Evolutionary conservation across 2,113 vertebrate species (phyloP).

Genomic region (Chamaetylas fuelleborni): DNA sequence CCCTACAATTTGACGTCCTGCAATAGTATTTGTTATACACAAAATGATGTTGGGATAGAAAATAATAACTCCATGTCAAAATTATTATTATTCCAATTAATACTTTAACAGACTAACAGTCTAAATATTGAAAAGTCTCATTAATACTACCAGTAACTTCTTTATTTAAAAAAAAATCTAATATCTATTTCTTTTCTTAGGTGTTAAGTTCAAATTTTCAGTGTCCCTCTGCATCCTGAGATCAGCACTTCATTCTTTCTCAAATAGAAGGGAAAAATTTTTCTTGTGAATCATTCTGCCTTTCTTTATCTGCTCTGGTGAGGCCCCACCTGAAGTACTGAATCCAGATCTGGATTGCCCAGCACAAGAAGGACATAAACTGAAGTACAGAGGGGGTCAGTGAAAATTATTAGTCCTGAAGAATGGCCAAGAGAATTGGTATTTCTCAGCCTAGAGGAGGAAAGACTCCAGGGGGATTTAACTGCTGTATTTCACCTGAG

Average conservation of each 20-base stretch:
- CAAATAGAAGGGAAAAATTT: neutral
- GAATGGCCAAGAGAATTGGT: neutral
- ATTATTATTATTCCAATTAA: neutral
- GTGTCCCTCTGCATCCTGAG: neutral
- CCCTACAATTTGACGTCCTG: neutral
- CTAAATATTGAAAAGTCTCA: neutral
- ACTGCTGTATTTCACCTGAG: neutral
- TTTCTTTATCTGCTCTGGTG: neutral
- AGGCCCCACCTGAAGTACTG: neutral
- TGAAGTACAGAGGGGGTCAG: neutral
- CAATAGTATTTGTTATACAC: neutral
- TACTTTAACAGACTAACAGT: neutral
- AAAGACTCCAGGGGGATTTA: fast-evolving
- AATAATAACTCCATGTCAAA: neutral
- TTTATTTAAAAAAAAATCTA: neutral
- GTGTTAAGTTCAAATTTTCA: neutral
- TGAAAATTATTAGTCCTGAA: neutral
- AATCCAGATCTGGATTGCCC: neutral
- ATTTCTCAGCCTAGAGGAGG: neutral
- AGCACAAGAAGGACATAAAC: neutral
- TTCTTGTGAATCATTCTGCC: neutral
- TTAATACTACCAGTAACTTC: neutral
- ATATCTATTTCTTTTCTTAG: neutral
- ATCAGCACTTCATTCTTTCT: neutral
- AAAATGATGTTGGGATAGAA: neutral